A percentile compares a stretch with the other conserved stretches of the same genome.
These are phyloP conservation scores for Heliconius ethilla DNA, from an alignment of 2,888 invertebrate genomes.

Conservation along the genomic window DNA sequence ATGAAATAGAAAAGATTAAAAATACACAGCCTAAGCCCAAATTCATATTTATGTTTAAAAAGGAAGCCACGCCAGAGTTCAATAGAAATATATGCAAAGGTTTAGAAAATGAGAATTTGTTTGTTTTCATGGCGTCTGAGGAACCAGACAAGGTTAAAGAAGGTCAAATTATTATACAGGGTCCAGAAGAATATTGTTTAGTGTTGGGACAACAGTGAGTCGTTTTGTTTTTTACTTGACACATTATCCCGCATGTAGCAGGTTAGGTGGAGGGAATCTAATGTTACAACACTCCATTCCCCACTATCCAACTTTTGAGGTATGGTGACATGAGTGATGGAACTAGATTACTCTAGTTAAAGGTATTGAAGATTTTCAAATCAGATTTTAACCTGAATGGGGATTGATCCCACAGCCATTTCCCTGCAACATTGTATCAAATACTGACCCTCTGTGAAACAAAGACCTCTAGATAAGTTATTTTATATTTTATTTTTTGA, in stretches of 20 bases:
- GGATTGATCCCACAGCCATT: too few species aligned
- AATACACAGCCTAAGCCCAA: conserved; percentile 72
- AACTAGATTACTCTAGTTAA: not conserved
- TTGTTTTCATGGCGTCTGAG: conserved; percentile 86
- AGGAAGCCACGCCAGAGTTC: conserved; percentile 90
- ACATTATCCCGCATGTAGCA: not conserved
- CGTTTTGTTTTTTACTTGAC: not conserved
- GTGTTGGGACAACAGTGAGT: conserved; percentile 84
- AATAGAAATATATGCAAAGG: conserved; percentile 86
- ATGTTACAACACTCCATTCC: not conserved
- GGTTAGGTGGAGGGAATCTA: not conserved
- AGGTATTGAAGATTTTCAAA: too few species aligned
- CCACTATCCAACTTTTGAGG: not conserved
- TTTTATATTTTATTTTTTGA: too few species aligned
- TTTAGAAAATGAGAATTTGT: conserved; percentile 80
- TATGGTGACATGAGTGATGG: not conserved
- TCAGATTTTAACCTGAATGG: too few species aligned
- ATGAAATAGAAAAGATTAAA: conserved; percentile 85
- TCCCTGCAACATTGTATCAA: too few species aligned
- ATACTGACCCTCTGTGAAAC: too few species aligned
- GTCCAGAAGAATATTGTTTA: conserved; percentile 77
- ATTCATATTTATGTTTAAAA: conserved; percentile 83
- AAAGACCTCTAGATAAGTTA: too few species aligned
- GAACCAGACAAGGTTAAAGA: conserved; percentile 84
- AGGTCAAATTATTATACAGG: conserved; percentile 82